Conservation (phyloP, 2,113 vertebrate species). For the Pantherophis guttatus region DNA sequence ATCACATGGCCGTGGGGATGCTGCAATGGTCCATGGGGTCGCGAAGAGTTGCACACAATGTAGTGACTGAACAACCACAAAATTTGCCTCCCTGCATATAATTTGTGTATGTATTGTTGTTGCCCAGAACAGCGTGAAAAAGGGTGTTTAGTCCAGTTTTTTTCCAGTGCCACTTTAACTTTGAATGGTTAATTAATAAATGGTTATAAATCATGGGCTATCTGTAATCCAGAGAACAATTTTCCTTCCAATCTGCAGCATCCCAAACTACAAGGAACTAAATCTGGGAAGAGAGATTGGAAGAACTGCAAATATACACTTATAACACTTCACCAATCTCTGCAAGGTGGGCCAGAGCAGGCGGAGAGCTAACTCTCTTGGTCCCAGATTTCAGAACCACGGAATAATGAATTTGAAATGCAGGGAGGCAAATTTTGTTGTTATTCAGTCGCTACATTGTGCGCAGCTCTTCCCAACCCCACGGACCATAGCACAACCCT, state of each 20-base stretch:
- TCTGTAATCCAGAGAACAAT: background rate
- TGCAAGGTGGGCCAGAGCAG: background rate
- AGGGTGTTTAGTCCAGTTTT: background rate
- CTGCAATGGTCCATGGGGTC: background rate
- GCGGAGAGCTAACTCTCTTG: background rate
- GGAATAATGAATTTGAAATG: background rate
- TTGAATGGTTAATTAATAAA: background rate
- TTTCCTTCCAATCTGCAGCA: background rate
- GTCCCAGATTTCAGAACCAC: background rate
- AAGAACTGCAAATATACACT: background rate
- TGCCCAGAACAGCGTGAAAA: background rate
- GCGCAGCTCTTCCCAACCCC: background rate
- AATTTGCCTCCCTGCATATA: no score
- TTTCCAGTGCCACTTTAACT: background rate
- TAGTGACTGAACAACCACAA: no score
- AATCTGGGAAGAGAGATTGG: background rate
- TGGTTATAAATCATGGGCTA: background rate
- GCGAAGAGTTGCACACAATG: no score
- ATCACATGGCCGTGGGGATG: background rate
- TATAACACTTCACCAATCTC: background rate
- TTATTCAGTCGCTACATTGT: background rate
- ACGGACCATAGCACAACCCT: background rate
- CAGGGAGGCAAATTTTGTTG: background rate
- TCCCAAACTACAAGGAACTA: background rate
- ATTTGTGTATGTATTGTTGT: no score